Percentiles rank a stretch among this genome's conserved stretches.
Conservation (phyloP, 2,888 invertebrate species). For the Meandrusa payeni region DNA sequence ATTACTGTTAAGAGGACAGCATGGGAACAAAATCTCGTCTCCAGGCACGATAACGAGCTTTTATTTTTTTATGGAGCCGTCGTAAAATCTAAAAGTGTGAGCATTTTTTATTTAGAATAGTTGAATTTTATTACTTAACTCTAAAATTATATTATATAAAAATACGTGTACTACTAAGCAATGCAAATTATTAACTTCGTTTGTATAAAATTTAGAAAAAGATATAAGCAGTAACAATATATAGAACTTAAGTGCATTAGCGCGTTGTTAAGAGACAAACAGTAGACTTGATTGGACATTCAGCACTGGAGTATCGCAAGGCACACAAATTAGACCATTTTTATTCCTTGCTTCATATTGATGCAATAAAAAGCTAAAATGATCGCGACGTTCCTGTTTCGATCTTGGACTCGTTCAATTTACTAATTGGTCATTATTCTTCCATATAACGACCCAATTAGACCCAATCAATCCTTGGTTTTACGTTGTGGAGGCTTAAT, state of each 20-base stretch:
- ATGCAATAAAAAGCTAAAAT: constrained; percentile 46
- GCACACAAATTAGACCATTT: constrained; percentile 33
- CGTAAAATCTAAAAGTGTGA: constrained; percentile 62
- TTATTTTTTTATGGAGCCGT: constrained; percentile 60
- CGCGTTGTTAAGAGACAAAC: not conserved
- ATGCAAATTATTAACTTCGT: no score
- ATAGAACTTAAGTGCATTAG: constrained; percentile 1
- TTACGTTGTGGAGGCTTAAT: constrained; percentile 56
- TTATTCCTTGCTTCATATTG: constrained; percentile 29
- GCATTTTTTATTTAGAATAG: constrained; percentile 59
- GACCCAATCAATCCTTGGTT: constrained; percentile 69
- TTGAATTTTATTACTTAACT: constrained; percentile 33
- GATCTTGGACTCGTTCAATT: constrained; percentile 58
- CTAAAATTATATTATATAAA: no score
- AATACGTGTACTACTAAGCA: no score
- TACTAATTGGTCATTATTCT: constrained; percentile 73
- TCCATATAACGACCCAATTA: constrained; percentile 70
- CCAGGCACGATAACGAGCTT: constrained; percentile 54
- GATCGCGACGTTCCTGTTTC: constrained; percentile 46
- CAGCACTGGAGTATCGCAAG: constrained; percentile 45
- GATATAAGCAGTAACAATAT: no score
- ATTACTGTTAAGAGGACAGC: constrained; percentile 40
- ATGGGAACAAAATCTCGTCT: constrained; percentile 42
- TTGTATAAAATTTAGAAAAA: no score
- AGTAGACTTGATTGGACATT: no score